A percentile compares a stretch with the other conserved stretches of the same genome.
phyloP scores from a whole-genome alignment of 2,888 invertebrate species.

The Leucoma salicis region DNA sequence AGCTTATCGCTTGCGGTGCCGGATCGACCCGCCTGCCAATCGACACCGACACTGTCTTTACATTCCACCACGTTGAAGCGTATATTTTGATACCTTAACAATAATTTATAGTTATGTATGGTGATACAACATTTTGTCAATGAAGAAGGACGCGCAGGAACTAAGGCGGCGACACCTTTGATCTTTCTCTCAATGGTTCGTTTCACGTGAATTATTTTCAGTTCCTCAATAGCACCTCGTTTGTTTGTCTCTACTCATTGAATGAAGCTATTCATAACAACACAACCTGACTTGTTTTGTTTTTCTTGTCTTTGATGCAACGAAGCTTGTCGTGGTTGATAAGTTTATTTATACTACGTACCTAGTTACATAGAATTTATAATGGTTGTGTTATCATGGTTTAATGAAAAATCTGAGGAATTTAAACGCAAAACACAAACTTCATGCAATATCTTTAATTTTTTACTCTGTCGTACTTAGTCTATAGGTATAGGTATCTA shows the following conservation, averaged over 20 bases:
- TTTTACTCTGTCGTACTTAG: too few species aligned
- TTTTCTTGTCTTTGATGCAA: slow-evolving; percentile 14
- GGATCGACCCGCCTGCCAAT: slow-evolving; percentile 44
- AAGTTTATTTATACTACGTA: slow-evolving; percentile 9
- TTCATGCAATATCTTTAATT: too few species aligned
- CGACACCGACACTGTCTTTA: slow-evolving; percentile 29
- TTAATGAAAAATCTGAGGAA: too few species aligned
- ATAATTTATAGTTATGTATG: not conserved
- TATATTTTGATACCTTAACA: slow-evolving; percentile 18
- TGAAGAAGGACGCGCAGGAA: slow-evolving; percentile 17
- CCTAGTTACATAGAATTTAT: too few species aligned
- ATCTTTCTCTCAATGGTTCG: slow-evolving; percentile 23
- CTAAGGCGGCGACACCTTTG: slow-evolving; percentile 22
- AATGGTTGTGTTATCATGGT: too few species aligned
- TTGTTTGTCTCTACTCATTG: slow-evolving; percentile 23
- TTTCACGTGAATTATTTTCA: slow-evolving; percentile 18
- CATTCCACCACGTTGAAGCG: slow-evolving; percentile 38
- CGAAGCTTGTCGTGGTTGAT: slow-evolving; percentile 5
- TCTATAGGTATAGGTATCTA: too few species aligned
- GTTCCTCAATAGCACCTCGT: slow-evolving; percentile 14
- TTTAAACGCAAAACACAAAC: too few species aligned
- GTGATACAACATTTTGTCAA: slow-evolving; percentile 13
- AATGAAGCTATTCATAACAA: slow-evolving; percentile 26
- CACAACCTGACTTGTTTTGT: slow-evolving; percentile 18
- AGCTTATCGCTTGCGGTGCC: slow-evolving; percentile 55